A percentile compares a stretch with the other conserved stretches of the same genome.
Conservation (phyloP, 2,888 invertebrate species). For the Epinotia ramella region DNA sequence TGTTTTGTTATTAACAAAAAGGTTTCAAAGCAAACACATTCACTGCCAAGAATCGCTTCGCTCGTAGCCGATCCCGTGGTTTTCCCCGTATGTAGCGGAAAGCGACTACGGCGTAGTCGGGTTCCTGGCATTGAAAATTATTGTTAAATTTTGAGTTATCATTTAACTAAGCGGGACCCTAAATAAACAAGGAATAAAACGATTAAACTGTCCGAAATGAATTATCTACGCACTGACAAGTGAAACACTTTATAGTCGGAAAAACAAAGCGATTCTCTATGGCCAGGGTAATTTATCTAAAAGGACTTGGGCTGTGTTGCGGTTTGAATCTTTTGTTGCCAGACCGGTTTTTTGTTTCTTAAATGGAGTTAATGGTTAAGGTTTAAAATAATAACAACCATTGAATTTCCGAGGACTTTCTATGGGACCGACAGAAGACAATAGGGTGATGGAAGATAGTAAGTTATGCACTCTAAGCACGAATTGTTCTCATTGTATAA, state of each 20-base stretch:
- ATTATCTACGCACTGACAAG: constrained; percentile 69
- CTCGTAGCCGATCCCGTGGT: too few relatives aligned
- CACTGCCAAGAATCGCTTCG: too few relatives aligned
- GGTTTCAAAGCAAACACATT: too few relatives aligned
- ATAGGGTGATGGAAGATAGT: too few relatives aligned
- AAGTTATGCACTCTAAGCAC: too few relatives aligned
- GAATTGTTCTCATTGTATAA: too few relatives aligned
- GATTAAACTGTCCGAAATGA: constrained; percentile 68
- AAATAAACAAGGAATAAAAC: constrained; percentile 47
- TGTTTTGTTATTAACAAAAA: too few relatives aligned
- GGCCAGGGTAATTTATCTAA: constrained; percentile 49
- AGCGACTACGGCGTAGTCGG: too few relatives aligned
- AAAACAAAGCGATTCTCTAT: constrained; percentile 49
- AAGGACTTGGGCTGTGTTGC: constrained; percentile 33
- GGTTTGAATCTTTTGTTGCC: constrained; percentile 26
- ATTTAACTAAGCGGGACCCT: constrained; percentile 19
- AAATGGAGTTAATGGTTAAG: constrained; percentile 15
- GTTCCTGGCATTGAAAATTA: too few relatives aligned
- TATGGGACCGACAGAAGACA: too few relatives aligned
- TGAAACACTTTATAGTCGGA: constrained; percentile 58
- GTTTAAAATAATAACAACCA: not conserved
- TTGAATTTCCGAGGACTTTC: not conserved
- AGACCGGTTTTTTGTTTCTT: constrained; percentile 22
- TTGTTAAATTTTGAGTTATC: not conserved
- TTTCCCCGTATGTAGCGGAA: too few relatives aligned